These are phyloP conservation scores for Psittacula echo DNA, from an alignment of 2,797 vertebrate genomes.

Conservation along the genomic window DNA sequence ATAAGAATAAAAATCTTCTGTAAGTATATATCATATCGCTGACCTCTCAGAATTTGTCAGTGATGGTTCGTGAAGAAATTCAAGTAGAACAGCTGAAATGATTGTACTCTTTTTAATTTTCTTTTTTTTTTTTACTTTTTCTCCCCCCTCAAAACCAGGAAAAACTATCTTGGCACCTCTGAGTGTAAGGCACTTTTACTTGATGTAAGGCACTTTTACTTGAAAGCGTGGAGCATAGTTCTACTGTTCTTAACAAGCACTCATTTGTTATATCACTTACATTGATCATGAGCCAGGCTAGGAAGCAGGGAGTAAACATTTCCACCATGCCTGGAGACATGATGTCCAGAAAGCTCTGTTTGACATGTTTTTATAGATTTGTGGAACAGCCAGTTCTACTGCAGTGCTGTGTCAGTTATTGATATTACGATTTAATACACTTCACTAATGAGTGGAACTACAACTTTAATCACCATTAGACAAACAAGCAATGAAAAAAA, in stretches of 20 bases:
- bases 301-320: not conserved
- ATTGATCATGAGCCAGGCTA: not conserved
- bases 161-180: not conserved
- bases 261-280: not conserved
- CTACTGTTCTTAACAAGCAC: not conserved
- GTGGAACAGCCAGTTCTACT: not conserved
- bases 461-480: not conserved
- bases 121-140: rapidly evolving
- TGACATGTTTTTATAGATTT: not conserved
- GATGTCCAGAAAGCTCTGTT: not conserved
- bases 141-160: rapidly evolving
- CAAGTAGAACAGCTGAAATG: rapidly evolving
- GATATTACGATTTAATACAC: constrained; percentile 27
- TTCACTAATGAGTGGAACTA: constrained; percentile 19
- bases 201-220: not conserved
- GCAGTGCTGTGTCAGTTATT: constrained; percentile 28
- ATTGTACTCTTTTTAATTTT: not conserved
- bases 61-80: not conserved
- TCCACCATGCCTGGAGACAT: not conserved
- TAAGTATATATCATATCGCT: not conserved
- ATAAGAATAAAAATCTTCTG: not conserved
- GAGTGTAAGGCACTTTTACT: not conserved
- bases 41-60: not conserved
- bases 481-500: not conserved
- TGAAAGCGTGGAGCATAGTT: not conserved